A percentile compares a stretch with the other conserved stretches of the same genome.
phyloP scores from a whole-genome alignment of 2,888 invertebrate species.

The Lasius fuliginosus region DNA sequence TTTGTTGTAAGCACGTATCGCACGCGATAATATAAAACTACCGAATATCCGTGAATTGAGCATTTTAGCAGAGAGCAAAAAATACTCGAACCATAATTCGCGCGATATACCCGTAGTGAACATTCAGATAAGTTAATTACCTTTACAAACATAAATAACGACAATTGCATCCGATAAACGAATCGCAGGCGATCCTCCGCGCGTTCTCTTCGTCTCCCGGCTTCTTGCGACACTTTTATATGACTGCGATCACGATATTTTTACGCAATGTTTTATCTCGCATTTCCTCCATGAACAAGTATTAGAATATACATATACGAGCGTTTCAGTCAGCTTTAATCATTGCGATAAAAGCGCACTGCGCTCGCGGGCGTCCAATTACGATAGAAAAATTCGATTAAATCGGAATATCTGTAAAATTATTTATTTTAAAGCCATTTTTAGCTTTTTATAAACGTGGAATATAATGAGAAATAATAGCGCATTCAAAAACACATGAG shows the following conservation, averaged over 20 bases:
- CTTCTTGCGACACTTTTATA: conserved; percentile 64
- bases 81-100: conserved; percentile 64
- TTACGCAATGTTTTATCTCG: conserved; percentile 23
- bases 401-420: background rate
- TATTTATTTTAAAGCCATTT: background rate
- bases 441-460: background rate
- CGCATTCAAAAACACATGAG: background rate
- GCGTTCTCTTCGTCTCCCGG: conserved; percentile 41
- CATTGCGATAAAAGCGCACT: conserved; percentile 23
- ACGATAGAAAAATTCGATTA: conserved; percentile 8
- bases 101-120: conserved; percentile 64
- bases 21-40: conserved; percentile 16
- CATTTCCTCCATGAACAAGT: background rate
- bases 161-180: conserved; percentile 73
- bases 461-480: background rate
- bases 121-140: conserved; percentile 77
- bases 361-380: background rate
- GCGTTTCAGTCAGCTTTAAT: conserved; percentile 1
- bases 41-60: conserved; percentile 65
- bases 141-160: conserved; percentile 74
- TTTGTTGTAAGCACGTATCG: background rate
- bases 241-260: conserved; percentile 56
- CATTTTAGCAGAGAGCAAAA: conserved; percentile 63
- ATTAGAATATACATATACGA: background rate
- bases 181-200: conserved; percentile 67